phyloP scores from a whole-genome alignment of 1,140 invertebrate genomes.

The Rhopalosiphum maidis region DNA sequence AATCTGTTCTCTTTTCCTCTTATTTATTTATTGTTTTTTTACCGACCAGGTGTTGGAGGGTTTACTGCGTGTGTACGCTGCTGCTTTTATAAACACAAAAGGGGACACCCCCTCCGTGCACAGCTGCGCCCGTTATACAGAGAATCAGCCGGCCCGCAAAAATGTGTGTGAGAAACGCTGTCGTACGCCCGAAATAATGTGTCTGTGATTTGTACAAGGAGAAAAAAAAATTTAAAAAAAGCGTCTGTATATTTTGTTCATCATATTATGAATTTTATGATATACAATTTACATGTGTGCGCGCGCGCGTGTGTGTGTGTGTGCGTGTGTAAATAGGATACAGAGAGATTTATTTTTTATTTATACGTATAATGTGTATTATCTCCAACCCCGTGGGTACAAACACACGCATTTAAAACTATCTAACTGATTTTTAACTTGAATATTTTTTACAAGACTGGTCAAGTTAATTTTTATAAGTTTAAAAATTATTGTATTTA shows the following conservation, averaged over 20 bases:
- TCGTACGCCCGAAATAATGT: not conserved
- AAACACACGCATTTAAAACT: not conserved
- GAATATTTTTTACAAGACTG: constrained; percentile 43
- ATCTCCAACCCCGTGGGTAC: not conserved
- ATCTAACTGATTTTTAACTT: constrained; percentile 27
- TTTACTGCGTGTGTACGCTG: not conserved
- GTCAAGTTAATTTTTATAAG: constrained; percentile 25
- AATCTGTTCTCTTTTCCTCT: not conserved
- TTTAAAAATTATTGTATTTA: not conserved
- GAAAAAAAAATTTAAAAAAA: not conserved
- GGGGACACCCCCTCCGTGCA: not conserved
- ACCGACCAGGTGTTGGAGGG: constrained; percentile 15
- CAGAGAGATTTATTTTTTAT: not conserved
- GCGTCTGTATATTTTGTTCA: not conserved
- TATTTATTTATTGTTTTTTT: not conserved
- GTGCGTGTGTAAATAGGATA: not conserved
- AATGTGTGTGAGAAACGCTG: not conserved
- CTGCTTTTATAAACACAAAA: not conserved
- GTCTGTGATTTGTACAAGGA: not conserved
- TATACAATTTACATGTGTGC: not conserved
- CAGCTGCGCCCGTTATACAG: not conserved
- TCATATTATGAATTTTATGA: not conserved
- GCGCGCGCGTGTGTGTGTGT: not conserved
- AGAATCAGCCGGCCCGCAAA: constrained; percentile 18
- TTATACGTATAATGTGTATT: not conserved